Base-by-base conservation (phyloP, 2,888 invertebrate species). In the Leucophora obtusa region DNA sequence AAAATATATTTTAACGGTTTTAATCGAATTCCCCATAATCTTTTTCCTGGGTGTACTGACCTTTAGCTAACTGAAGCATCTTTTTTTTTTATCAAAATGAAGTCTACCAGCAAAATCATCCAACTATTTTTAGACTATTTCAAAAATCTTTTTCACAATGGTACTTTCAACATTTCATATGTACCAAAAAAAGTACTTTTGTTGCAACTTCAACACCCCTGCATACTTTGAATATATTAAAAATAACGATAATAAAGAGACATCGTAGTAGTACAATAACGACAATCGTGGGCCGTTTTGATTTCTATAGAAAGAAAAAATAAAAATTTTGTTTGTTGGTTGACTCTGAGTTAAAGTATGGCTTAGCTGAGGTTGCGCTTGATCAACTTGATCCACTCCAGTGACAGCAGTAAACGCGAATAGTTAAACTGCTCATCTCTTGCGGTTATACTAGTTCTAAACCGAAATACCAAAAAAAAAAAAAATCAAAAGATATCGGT, bases 381-480 rank as follows among this genome's bases (percentile, higher is more conserved):
- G 81, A 81, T 81, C 81, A 81, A 81, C 77, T 81, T 81, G 81
- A 81, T 81, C 81, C 81, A 81, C 77, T 81, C 81, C 81, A 81
- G 81, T 81, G 77, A 81, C 77, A 81, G 77, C 81, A 69, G 81
- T 77, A 74, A 74, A 81, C 77, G 77, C 73, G 77, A 70, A 81
- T 74, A 77, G 81, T 81, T 74, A 71, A 60, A 59, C 43, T 18
- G 17, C 47, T 50, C 24, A 28, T 47, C 11, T 66, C 71, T 71
- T 72, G 77, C 66, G 71, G 66, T 71, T 60, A 60, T 38, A 72
- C 66, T 71, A 62, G 71, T 78, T 78, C 71, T 78, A 78, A 77
- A 24, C 33, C 53, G 14, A 33, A 53, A 18, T 1, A 76, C 18
- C 21, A 47, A 14, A 59, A 47, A 56, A 33, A 35, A n/a, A 38